Evolutionary conservation across 2,797 vertebrate species (phyloP).

Genomic region (Hypotaenidia okinawae): DNA sequence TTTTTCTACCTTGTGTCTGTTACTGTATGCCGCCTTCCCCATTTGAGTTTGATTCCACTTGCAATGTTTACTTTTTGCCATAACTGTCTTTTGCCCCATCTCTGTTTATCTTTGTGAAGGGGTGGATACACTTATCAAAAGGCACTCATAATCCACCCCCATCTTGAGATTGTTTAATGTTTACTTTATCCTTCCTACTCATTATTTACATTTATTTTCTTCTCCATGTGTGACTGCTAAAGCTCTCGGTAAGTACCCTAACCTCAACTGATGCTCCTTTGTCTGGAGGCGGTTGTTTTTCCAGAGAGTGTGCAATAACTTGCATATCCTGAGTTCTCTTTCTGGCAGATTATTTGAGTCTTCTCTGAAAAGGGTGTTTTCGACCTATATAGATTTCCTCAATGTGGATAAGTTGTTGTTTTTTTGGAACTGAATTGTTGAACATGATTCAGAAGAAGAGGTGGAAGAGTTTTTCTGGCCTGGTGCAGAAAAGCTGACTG

Average conservation of each 20-base stretch:
- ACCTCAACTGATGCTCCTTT: not conserved
- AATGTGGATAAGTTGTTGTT: not conserved
- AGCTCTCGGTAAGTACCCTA: not conserved
- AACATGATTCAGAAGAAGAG: rapidly evolving
- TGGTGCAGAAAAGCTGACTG: not conserved
- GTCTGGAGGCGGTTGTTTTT: not conserved
- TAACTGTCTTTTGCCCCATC: not conserved
- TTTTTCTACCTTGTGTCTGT: not conserved
- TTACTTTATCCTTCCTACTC: not conserved
- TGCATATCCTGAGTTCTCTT: not conserved
- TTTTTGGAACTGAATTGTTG: not conserved
- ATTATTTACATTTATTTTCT: not conserved
- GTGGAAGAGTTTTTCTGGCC: not conserved
- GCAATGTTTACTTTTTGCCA: not conserved
- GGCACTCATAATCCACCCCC: rapidly evolving
- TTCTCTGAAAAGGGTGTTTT: not conserved
- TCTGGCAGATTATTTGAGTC: not conserved
- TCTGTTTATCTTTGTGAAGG: not conserved
- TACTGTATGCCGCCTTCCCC: rapidly evolving
- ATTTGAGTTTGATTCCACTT: not conserved
- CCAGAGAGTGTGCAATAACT: not conserved
- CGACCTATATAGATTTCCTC: not conserved
- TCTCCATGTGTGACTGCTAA: not conserved
- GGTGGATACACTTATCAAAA: rapidly evolving
- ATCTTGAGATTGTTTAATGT: not conserved